phyloP scores from a whole-genome alignment of 1,140 invertebrate species.

The Hypothenemus hampei region DNA sequence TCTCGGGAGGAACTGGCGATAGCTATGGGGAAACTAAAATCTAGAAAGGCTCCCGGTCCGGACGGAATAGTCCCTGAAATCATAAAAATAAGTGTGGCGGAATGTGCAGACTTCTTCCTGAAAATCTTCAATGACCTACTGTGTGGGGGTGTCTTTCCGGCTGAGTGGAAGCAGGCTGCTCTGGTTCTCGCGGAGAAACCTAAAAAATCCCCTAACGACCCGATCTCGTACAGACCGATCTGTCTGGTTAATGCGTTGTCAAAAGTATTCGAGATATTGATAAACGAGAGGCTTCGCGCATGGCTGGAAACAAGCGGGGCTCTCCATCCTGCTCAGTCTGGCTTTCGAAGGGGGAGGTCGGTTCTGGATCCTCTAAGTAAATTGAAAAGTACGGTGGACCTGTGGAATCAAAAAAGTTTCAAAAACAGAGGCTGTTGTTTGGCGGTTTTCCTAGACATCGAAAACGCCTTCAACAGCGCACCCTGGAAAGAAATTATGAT shows the following conservation, averaged over 20 bases:
- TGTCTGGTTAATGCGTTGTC: slow-evolving; percentile 24
- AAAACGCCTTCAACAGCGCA: slow-evolving; percentile 31
- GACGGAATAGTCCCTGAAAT: slow-evolving; percentile 31
- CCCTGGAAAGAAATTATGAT: slow-evolving; percentile 19
- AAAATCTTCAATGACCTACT: slow-evolving; percentile 2
- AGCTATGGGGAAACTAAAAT: slow-evolving; percentile 14
- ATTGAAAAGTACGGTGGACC: slow-evolving; percentile 23
- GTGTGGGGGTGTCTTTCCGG: slow-evolving; percentile 14
- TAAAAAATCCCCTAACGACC: slow-evolving; percentile 2
- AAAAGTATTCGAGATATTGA: slow-evolving; percentile 28
- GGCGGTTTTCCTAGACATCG: slow-evolving; percentile 24
- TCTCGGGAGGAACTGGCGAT: slow-evolving; percentile 18
- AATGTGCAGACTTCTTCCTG: slow-evolving; percentile 2
- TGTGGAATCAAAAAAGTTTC: slow-evolving; percentile 19
- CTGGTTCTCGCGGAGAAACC: slow-evolving; percentile 19
- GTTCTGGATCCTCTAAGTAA: slow-evolving; percentile 24
- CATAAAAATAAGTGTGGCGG: slow-evolving; percentile 10
- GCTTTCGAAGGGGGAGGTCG: slow-evolving; percentile 25
- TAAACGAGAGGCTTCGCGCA: slow-evolving; percentile 9
- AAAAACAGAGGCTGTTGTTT: slow-evolving; percentile 15
- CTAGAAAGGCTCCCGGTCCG: slow-evolving; percentile 32
- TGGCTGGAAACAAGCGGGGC: slow-evolving; percentile 14
- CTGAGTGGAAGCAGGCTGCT: slow-evolving; percentile 24
- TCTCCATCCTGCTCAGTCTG: slow-evolving; percentile 25
- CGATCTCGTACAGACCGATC: slow-evolving; percentile 27